Evolutionary conservation across 2,888 invertebrate genomes (phyloP), one percentile per base, ranked within the genome.

Genomic region (Holacanthella duospinosa): DNA sequence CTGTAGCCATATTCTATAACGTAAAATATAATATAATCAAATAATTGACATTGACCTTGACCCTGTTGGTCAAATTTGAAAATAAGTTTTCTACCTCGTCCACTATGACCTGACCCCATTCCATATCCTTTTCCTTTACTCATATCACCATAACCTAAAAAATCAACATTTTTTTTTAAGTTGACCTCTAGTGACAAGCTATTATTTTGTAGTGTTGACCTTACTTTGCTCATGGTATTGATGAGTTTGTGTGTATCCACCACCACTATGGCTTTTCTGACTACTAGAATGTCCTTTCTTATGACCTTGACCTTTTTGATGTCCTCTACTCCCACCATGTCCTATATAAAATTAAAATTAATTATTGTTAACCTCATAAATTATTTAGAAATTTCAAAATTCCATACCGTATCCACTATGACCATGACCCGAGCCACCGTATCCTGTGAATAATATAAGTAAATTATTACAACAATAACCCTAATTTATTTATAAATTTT

Each of bases 1-100:
- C 58, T 58, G 24, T 58, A 36, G 19, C 58, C 58, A 29, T 58
- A 58, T 4, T 24, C 58, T 58, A 29, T 6, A 24, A 53, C 6
- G n/a, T n/a, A n/a, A n/a, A n/a, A n/a, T n/a, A n/a, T n/a, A n/a
- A n/a, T n/a, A n/a, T n/a, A 53, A 25, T 6, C 25, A 53, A 53
- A 24, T 6, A 53, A 12, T 53, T 25, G 54, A 6, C 6, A 53
- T 53, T 53, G 6, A 6, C n/a, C n/a, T n/a, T n/a, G n/a, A n/a
- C n/a, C n/a, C n/a, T n/a, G n/a, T n/a, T n/a, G n/a, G n/a, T n/a
- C n/a, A n/a, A n/a, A n/a, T n/a, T n/a, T n/a, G n/a, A n/a, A n/a
- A n/a, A n/a, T n/a, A n/a, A n/a, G n/a, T n/a, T n/a, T n/a, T n/a
- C n/a, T 55, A 55, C 27, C 29, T 12, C 28, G 27, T 16, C 29